Conservation (phyloP, 2,797 vertebrate genomes). For the Cephalopachus bancanus region DNA sequence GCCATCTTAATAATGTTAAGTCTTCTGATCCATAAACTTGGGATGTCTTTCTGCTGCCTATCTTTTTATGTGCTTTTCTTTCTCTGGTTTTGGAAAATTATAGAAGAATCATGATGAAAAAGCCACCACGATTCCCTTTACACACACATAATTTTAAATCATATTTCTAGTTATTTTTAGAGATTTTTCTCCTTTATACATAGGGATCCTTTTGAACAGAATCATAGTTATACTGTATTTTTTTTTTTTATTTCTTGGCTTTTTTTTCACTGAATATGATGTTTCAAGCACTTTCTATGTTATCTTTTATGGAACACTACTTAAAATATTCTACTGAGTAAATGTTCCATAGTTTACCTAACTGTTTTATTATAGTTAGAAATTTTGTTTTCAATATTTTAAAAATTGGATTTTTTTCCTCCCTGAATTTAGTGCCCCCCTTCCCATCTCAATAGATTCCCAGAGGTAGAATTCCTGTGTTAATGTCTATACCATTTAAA, state of each 20-base stretch:
- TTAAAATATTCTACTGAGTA: conserved; percentile 14
- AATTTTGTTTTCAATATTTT: conserved; percentile 36
- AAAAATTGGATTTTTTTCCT: not conserved
- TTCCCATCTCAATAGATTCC: conserved; percentile 45
- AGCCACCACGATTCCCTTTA: not conserved
- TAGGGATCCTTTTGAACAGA: not conserved
- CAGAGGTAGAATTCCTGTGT: not conserved
- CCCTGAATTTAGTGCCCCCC: not conserved
- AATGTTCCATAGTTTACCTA: conserved; percentile 14
- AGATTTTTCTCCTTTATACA: conserved; percentile 21
- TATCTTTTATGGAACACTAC: conserved; percentile 27
- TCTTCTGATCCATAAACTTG: not conserved
- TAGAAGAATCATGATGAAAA: not conserved
- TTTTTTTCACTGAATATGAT: too few species aligned
- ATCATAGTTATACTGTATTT: not conserved
- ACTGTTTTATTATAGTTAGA: conserved; percentile 12
- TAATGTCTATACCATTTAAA: not conserved
- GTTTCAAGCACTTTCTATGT: not conserved
- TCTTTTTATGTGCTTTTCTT: conserved; percentile 11
- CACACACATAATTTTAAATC: not conserved
- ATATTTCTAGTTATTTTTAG: conserved; percentile 40
- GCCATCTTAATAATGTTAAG: not conserved
- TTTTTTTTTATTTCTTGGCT: not conserved
- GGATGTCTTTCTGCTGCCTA: not conserved
- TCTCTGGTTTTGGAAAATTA: not conserved